Conservation (phyloP, 1,140 invertebrate species). For the Globodera rostochiensis region DNA sequence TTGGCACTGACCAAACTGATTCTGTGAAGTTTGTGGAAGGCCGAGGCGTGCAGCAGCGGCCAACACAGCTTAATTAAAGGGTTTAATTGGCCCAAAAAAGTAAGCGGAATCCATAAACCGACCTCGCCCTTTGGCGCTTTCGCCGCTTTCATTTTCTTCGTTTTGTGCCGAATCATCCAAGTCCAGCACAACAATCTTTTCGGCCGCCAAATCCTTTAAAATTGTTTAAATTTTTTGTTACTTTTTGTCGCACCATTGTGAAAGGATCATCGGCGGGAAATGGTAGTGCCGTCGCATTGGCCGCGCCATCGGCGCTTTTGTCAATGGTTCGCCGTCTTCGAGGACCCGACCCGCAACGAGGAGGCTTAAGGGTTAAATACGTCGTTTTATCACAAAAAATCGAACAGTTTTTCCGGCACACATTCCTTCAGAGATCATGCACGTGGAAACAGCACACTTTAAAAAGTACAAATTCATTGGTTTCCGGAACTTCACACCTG, state of each 20-base stretch:
- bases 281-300: constrained; percentile 21
- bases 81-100: not conserved
- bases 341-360: constrained; percentile 53
- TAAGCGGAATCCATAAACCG: not conserved
- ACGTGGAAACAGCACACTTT: constrained; percentile 62
- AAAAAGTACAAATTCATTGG: constrained; percentile 27
- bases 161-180: constrained; percentile 53
- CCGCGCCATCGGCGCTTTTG: not conserved
- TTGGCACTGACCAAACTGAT: not conserved
- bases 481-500: not conserved
- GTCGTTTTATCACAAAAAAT: constrained; percentile 20
- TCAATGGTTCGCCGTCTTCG: constrained; percentile 29
- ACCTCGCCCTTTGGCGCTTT: constrained; percentile 16
- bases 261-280: constrained; percentile 28
- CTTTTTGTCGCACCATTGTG: constrained; percentile 30
- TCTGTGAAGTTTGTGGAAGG: not conserved
- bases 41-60: constrained; percentile 4
- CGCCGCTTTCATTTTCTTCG: constrained; percentile 12
- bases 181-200: constrained; percentile 63
- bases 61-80: not conserved
- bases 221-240: not conserved
- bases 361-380: constrained; percentile 45
- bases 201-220: constrained; percentile 56
- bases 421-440: constrained; percentile 64
- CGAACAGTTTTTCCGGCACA: constrained; percentile 61